Base-by-base conservation (phyloP, 2,113 vertebrate species). In the Eidolon helvum region DNA sequence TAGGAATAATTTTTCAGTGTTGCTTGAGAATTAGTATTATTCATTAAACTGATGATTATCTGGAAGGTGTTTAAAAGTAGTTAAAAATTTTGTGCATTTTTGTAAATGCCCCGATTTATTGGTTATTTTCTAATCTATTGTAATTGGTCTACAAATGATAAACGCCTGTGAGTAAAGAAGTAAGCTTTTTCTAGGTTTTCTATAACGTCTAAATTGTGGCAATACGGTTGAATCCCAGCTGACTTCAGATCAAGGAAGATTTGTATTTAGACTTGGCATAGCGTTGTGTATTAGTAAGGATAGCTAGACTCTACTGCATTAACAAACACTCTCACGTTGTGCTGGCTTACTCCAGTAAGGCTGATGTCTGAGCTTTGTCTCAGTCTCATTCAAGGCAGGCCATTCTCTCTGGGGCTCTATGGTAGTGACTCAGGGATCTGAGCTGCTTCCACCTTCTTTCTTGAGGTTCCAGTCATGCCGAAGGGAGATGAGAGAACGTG, bases 111-210 rank as follows among this genome's bases (percentile, higher is more conserved):
- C 26, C 15, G 26, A 19, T 55, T 94, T 65, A 38, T 61, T 87
- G 45, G 10, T 59, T 53, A 45, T 74, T 87, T 96, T 88, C 61
- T 78, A 71, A 83, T 43, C 24, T 80, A 18, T 75, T 86, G 48
- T 87, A n/a, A 87, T 21, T 53, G 33, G 9, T 15, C 38, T 45
- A 21, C 72, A 80, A 87, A 8, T 38, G 68, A 90, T 77, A 75
- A 82, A 61, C 71, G 48, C 14, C 26, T 63, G 1, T 63, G 82
- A 35, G 38, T 82, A 63, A 61, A 50, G 14, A 83, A 38, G 9
- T 15, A 65, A 38, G 61, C 7, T 38, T 63, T 83, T 38, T 38
- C 24, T 59, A 30, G 28, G 1, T 78, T 16, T 30, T 89, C n/a
- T 57, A 18, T 8, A 45, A 68, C 48, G 68, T 66, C 43, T 48